Evolutionary conservation across 2,113 vertebrate species (phyloP).

Genomic region (Microcebus griseorufus): DNA sequence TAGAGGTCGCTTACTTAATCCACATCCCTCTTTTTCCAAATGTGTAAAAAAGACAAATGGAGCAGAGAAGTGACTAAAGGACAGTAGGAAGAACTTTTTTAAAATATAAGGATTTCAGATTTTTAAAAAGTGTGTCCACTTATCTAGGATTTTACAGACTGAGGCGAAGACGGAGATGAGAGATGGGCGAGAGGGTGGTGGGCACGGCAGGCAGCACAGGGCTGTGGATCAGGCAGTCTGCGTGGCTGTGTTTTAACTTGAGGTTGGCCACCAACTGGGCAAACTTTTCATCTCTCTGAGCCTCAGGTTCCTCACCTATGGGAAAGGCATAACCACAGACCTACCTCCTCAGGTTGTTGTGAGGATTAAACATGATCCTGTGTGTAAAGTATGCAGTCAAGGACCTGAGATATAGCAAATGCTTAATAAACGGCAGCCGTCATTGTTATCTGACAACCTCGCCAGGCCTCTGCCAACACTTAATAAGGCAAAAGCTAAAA

Average conservation of each 20-base stretch:
- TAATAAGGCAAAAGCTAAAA: slow-evolving; percentile 52
- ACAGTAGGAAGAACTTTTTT: not conserved
- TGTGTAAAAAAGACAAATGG: not conserved
- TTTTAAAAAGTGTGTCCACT: not conserved
- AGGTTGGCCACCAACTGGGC: not conserved
- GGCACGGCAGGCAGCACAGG: rapidly evolving
- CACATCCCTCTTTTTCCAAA: not conserved
- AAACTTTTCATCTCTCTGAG: not conserved
- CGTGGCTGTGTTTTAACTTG: not conserved
- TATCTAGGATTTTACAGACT: not conserved
- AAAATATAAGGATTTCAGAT: not conserved
- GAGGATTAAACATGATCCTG: not conserved
- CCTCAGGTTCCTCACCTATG: not conserved
- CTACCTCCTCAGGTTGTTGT: not conserved
- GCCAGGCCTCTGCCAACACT: not conserved
- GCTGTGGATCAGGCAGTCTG: not conserved
- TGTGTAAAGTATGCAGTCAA: not conserved
- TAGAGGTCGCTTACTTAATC: not conserved
- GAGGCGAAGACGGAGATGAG: not conserved
- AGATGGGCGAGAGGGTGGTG: rapidly evolving
- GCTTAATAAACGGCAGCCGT: not conserved
- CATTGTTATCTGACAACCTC: not conserved
- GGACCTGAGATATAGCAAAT: not conserved
- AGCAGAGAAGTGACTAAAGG: not conserved
- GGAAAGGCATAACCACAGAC: not conserved